Conservation (phyloP, 1,140 invertebrate genomes). For the Meteorus sp. region DNA sequence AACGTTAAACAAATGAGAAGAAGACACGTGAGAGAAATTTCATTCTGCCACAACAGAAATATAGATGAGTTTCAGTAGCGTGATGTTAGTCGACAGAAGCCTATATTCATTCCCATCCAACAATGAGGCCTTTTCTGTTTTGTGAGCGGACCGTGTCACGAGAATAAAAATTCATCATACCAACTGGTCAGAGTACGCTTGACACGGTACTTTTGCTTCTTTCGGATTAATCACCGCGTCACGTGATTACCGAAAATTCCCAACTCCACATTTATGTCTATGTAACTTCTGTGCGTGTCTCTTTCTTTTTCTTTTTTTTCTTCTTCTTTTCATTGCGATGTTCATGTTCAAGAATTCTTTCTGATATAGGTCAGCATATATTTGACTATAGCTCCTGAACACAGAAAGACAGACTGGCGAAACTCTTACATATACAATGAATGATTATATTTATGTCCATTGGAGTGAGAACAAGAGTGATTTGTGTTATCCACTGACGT, state of each 20-base stretch:
- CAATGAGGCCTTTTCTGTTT: too few relatives aligned
- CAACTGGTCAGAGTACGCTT: conserved; percentile 53
- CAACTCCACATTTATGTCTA: too few relatives aligned
- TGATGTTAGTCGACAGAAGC: background rate
- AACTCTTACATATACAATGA: too few relatives aligned
- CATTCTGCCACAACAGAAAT: background rate
- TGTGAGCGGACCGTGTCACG: too few relatives aligned
- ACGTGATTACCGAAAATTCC: conserved; percentile 36
- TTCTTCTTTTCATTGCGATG: background rate
- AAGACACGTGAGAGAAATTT: too few relatives aligned
- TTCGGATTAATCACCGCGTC: conserved; percentile 49
- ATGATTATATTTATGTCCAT: background rate
- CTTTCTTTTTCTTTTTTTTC: conserved; percentile 21
- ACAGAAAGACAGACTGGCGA: background rate
- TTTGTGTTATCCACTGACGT: background rate
- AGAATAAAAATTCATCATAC: conserved; percentile 41
- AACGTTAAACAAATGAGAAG: too few relatives aligned
- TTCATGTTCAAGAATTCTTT: too few relatives aligned
- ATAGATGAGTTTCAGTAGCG: background rate
- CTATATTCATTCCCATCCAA: background rate
- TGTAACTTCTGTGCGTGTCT: conserved; percentile 43
- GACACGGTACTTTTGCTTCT: conserved; percentile 54
- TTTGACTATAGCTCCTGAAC: too few relatives aligned
- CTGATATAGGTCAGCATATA: too few relatives aligned
- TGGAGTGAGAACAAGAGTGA: background rate